phyloP scores from a whole-genome alignment of 2,113 vertebrate species.

The Turdus rufiventris region DNA sequence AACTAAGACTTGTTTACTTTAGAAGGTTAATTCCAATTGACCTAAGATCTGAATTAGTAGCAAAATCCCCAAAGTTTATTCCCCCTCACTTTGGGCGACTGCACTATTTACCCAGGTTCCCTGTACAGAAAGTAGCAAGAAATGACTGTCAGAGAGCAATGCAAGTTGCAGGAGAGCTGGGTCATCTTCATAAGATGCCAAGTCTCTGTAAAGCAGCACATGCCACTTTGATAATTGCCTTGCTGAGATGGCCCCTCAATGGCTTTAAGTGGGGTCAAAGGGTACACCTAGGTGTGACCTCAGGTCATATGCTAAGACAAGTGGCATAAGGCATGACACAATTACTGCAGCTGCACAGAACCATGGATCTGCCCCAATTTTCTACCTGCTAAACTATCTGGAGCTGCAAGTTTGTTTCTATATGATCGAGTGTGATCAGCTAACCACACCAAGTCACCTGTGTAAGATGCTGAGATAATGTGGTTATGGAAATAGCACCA shows the following conservation, averaged over 20 bases:
- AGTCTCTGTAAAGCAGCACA: background rate
- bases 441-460: background rate
- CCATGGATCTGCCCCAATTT: background rate
- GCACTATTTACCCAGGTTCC: background rate
- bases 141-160: background rate
- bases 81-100: background rate
- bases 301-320: background rate
- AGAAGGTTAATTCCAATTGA: conserved; percentile 19
- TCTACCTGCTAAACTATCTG: background rate
- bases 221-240: background rate
- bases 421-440: background rate
- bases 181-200: background rate
- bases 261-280: conserved; percentile 1
- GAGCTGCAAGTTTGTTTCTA: background rate
- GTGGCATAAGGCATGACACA: background rate
- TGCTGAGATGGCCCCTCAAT: background rate
- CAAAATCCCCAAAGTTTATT: background rate
- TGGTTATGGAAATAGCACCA: background rate
- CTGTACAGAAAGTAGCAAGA: background rate
- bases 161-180: background rate
- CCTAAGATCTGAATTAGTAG: background rate
- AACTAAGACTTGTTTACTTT: background rate
- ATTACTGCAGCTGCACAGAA: background rate
- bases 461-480: background rate
- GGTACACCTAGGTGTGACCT: background rate